These are phyloP conservation scores for Protosalanx chinensis DNA, from an alignment of 2,797 vertebrate genomes.

Conservation along the genomic window DNA sequence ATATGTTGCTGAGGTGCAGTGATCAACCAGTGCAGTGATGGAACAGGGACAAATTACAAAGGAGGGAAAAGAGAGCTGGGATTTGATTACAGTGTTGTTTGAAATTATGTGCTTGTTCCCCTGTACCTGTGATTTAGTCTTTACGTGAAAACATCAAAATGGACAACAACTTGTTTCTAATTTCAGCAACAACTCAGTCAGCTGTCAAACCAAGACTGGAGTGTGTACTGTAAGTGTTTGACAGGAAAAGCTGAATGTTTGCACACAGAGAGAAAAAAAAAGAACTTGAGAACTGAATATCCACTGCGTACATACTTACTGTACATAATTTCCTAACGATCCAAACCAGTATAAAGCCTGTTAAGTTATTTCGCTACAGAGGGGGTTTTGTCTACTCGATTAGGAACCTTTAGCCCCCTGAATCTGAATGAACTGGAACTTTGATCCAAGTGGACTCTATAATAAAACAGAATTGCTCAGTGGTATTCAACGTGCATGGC, in stretches of 20 bases:
- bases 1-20: too few species aligned
- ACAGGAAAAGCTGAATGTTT: background rate
- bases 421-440: constrained; percentile 24
- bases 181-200: background rate
- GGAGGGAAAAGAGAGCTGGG: background rate
- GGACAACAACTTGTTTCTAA: background rate
- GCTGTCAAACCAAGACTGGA: background rate
- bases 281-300: constrained; percentile 8
- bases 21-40: too few species aligned
- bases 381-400: constrained; percentile 33
- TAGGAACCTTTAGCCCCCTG: constrained; percentile 32
- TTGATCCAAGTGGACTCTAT: constrained; percentile 21
- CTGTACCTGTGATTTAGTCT: too few species aligned
- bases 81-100: too few species aligned
- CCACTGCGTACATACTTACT: constrained; percentile 22
- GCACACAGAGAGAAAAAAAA: constrained; percentile 30
- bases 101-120: too few species aligned
- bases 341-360: constrained; percentile 36
- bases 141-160: background rate
- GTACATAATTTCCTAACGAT: constrained; percentile 14
- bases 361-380: constrained; percentile 32
- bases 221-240: background rate
- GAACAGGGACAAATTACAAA: background rate
- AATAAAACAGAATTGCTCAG: too few species aligned
- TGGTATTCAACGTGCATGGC: too few species aligned